Evolutionary conservation across 2,888 invertebrate species (phyloP).

Genomic region (Apamea monoglypha): DNA sequence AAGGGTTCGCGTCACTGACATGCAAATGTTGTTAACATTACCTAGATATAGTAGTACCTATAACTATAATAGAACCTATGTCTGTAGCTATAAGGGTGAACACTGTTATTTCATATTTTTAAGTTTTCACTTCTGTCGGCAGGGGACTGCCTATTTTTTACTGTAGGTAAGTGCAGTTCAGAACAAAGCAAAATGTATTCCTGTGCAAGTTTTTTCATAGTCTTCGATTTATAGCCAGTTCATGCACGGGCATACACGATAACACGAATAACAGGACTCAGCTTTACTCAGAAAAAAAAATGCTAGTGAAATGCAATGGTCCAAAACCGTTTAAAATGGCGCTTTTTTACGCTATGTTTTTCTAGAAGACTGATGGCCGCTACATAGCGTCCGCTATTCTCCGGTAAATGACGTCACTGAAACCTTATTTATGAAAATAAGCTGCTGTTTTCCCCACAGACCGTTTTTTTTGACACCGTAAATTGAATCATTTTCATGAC

Average conservation of each 20-base stretch:
- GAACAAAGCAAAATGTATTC: neutral
- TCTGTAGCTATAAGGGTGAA: neutral
- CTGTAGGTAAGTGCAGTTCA: neutral
- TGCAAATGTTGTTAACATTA: neutral
- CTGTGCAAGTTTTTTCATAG: no score
- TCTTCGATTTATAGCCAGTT: neutral
- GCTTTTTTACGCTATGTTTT: neutral
- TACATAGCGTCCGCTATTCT: neutral
- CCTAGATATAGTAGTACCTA: no score
- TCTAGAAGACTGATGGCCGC: neutral
- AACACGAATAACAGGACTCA: neutral
- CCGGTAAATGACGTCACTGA: neutral
- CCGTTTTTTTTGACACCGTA: no score
- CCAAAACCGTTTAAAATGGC: neutral
- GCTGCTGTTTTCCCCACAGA: no score
- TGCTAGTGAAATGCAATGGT: neutral
- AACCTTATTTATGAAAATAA: neutral
- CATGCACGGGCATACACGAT: neutral
- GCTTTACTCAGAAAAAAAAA: neutral
- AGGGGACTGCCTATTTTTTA: neutral
- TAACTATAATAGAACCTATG: neutral
- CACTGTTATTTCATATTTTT: neutral
- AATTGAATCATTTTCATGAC: no score
- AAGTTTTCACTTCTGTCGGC: no score
- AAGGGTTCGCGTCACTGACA: neutral